Conservation (phyloP, 1,140 invertebrate species). For the Portunus trituberculatus region DNA sequence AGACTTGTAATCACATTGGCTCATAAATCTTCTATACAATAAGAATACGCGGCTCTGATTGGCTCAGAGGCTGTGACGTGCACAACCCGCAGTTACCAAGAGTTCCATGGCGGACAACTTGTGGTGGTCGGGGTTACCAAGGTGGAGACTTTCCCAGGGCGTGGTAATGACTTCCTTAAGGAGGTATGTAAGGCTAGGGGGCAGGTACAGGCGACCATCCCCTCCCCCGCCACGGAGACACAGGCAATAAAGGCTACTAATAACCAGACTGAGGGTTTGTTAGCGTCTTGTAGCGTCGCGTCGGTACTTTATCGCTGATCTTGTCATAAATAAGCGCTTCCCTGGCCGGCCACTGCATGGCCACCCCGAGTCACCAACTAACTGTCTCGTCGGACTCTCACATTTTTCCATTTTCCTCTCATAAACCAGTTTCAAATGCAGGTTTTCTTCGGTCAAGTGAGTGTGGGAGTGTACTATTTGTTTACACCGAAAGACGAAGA, state of each 20-base stretch:
- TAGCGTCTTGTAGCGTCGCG: conserved; percentile 2
- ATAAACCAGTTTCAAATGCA: conserved; percentile 1
- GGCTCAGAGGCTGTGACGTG: conserved; percentile 52
- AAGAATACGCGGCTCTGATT: conserved; percentile 60
- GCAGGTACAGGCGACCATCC: background rate
- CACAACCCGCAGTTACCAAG: conserved; percentile 51
- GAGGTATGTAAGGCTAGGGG: background rate
- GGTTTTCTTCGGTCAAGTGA: conserved; percentile 12
- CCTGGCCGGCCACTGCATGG: conserved; percentile 41
- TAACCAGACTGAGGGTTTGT: conserved; percentile 35
- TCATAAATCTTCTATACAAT: conserved; percentile 63
- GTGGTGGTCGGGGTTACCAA: background rate
- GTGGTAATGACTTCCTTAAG: conserved; percentile 13
- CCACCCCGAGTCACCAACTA: conserved; percentile 37
- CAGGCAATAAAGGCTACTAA: background rate
- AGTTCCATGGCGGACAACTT: background rate
- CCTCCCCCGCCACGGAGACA: background rate
- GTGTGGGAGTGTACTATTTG: conserved; percentile 2
- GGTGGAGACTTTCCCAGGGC: background rate
- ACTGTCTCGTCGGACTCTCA: conserved; percentile 33
- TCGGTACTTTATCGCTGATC: conserved; percentile 64
- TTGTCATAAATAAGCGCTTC: conserved; percentile 63
- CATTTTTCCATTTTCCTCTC: conserved; percentile 40
- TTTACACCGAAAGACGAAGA: conserved; percentile 1
- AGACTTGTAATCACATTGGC: conserved; percentile 60